Evolutionary conservation across 2,113 vertebrate genomes (phyloP), one percentile per base, ranked within the genome.

Genomic region (Pipra filicauda): DNA sequence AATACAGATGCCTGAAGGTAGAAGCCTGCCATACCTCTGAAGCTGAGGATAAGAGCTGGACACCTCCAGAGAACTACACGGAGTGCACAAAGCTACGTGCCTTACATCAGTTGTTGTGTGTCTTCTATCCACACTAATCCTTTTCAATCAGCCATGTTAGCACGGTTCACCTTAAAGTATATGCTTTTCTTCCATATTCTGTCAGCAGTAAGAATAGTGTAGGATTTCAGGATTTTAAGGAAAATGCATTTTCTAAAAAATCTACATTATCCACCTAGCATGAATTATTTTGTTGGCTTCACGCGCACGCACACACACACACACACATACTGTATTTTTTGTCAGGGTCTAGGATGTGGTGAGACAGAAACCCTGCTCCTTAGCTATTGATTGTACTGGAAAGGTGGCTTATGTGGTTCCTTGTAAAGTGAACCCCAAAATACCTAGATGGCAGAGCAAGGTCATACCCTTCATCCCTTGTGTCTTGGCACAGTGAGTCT

Each of bases 301-400:
- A 16, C 27, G 19, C 5, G 3, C 0, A 0, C 8, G 4, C 20
- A 13, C 30, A 43, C 10, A 9, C 0, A 1, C 23, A 8, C 26
- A 19, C 54, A 22, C 31, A 58, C 8, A 17, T 0, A 8, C 31
- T 46, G 21, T 28, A 1, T 12, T 66, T 79, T 83, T 84, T 74
- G 7, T 62, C 14, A 39, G 33, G 22, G 8, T 69, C 37, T 70
- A 23, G 52, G 28, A 66, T 4, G 1, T 9, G 22, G 51, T 1
- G 2, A 74, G 24, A 31, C 11, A 48, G 57, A 75, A 81, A 61
- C 33, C 24, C 15, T 41, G 20, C 35, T 58, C 17, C 30, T 67
- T 64, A 39, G 13, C 31, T 70, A 16, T 17, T 49, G 31, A 20
- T 49, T 66, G 9, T 54, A 39, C 52, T 82, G 30, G 15, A 57